Evolutionary conservation across 2,797 vertebrate species (phyloP), one percentile per base, ranked within the genome.

Genomic region (Myripristis jacobus): DNA sequence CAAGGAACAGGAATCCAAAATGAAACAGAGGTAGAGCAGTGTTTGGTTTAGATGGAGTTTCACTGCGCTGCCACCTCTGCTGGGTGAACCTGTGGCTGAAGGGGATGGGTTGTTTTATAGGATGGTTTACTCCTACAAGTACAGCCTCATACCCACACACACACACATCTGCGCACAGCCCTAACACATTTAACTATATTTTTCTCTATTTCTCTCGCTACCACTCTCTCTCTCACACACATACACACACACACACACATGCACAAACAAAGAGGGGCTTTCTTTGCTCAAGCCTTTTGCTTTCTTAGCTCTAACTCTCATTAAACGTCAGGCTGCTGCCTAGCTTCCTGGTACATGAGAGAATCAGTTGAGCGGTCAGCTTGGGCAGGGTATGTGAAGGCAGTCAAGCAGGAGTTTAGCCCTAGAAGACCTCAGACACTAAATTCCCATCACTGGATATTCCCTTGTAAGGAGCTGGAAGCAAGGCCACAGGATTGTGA

Each of bases 21-120:
- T 47, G 73, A 85, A 90, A 81, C 73, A 85, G 79, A 83, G 63
- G 63, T 41, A 44, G 47, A 7, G 66, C 1, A 27, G 60, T 88
- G 85, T 92, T 93, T 89, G 67, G 60, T 73, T 92, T 93, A 84
- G 88, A 86, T 89, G 86, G 59, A 55, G 80, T 91, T 91, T 88
- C 88, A 84, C 54, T 66, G 43, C 55, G 7, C 67, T 34, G 12
- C 71, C 46, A 48, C 66, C 15, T 3, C 73, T 66, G 68, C 64
- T 29, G 61, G 51, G 66, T 55, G 57, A 80, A 61, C 65, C 61
- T 82, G 69, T 54, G 15, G 71, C 68, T 53, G 19, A 41, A 71
- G 66, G 75, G 43, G 22, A n/a, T 0, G 64, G 80, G 64, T 2
- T 1, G 27, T 16, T 73, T 77, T 70, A 51, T 52, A 41, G 12